Conservation (phyloP, 2,888 invertebrate species). For the Agapetus fuscipes region DNA sequence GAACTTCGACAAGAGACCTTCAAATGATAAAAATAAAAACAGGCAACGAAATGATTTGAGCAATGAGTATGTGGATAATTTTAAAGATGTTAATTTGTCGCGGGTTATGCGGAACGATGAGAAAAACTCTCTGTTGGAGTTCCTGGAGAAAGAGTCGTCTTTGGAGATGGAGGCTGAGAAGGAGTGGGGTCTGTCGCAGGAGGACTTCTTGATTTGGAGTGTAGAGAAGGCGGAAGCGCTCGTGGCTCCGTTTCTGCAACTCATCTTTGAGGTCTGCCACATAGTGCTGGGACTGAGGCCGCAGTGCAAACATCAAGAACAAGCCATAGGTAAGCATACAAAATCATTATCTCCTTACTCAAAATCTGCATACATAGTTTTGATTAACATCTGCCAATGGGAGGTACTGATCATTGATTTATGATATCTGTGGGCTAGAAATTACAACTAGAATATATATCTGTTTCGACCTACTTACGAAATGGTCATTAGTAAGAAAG, state of each 20-base stretch:
- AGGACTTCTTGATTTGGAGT: conserved; percentile 85
- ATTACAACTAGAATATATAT: too few relatives aligned
- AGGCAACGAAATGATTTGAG: background rate
- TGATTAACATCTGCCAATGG: too few relatives aligned
- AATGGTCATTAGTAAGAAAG: too few relatives aligned
- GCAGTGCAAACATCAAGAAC: conserved; percentile 70
- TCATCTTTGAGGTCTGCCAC: conserved; percentile 76
- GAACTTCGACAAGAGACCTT: background rate
- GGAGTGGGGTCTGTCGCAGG: conserved; percentile 46
- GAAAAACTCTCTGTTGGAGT: background rate
- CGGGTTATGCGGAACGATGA: background rate
- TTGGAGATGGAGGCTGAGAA: conserved; percentile 20
- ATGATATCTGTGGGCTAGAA: too few relatives aligned
- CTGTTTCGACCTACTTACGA: too few relatives aligned
- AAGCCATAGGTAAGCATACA: conserved; percentile 54
- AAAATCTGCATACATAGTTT: background rate
- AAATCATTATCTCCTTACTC: too few relatives aligned
- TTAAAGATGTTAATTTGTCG: background rate
- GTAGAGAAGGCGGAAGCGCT: conserved; percentile 57
- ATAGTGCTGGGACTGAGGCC: conserved; percentile 78
- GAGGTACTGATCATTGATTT: too few relatives aligned
- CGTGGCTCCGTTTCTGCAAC: conserved; percentile 59
- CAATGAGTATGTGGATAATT: background rate
- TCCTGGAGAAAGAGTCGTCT: conserved; percentile 8
- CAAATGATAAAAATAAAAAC: too few relatives aligned